Evolutionary conservation across 2,888 invertebrate species (phyloP), one percentile per base, ranked within the genome.

Genomic region (Melinopterus prodromus): DNA sequence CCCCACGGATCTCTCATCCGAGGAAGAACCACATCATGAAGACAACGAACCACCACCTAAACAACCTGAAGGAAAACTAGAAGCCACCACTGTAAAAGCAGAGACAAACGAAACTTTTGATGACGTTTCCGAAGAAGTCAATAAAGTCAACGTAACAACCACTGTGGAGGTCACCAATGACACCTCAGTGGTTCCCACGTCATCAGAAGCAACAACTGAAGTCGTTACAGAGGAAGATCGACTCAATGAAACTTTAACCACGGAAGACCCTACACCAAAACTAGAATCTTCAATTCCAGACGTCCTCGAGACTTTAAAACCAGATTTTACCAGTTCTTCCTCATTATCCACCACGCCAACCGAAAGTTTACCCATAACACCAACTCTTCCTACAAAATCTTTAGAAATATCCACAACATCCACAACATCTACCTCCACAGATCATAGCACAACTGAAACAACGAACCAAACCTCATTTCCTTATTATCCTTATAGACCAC

Each of bases 401-500:
- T 84, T 71, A 80, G 84, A 16, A 86, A 83, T 70, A 82, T 78
- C 26, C 80, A 83, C 53, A 16, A 72, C 35, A 53, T 69, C n/a
- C 26, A 36, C 38, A 69, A 77, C 5, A 53, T n/a, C 76, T 15
- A 7, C 80, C 15, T 70, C 15, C n/a, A 74, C n/a, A 74, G 36
- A 35, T 7, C 35, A 37, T 12, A 71, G 15, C n/a, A 71, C 74
- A 26, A 74, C 35, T 5, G n/a, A 14, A 26, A 69, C 71, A 4
- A 53, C 75, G 53, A 80, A 77, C 77, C 77, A 78, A 71, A 70
- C 79, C 2, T 53, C 79, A 69, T 78, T 90, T 38, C 88, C 90
- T 0, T 91, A 92, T 72, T 90, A 90, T 81, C 92, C 93, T 0
- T 96, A 96, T 87, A 92, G 94, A 36, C 95, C 96, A 0, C 91